Evolutionary conservation across 1,140 invertebrate genomes (phyloP), one percentile per base, ranked within the genome.

Genomic region (Amyelois transitella): DNA sequence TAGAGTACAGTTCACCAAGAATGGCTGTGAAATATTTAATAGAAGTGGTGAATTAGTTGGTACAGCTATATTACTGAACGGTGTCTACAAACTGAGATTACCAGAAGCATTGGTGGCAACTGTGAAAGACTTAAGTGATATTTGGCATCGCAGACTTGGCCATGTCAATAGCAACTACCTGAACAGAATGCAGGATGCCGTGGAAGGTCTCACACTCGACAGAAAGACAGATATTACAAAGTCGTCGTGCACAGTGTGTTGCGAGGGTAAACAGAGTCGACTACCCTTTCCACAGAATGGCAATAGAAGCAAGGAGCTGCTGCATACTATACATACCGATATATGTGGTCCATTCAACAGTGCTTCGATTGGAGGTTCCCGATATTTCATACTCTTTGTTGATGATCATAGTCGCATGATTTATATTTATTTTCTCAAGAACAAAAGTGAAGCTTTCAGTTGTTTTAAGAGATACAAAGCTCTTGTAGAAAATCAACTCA

Each of bases 381-480:
- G 43, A 43, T 43, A 43, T 43, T 43, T 12, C 14, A 43, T 43
- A 17, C n/a, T 43, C n/a, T 43, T 43, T 43, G 43, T n/a, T 17
- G 14, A n/a, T n/a, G n/a, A n/a, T n/a, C n/a, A n/a, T n/a, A n/a
- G n/a, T n/a, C n/a, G n/a, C n/a, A n/a, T n/a, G 43, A n/a, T 17
- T 17, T 43, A 43, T n/a, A 43, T 43, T 43, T 43, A 43, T n/a
- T 6, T n/a, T n/a, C n/a, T n/a, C n/a, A n/a, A n/a, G n/a, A n/a
- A n/a, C n/a, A n/a, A n/a, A n/a, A n/a, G n/a, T n/a, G n/a, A 43
- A 17, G 43, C 43, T 14, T 17, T 12, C 6, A 43, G 14, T 14
- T 43, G 43, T 43, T 43, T 43, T 43, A 12, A 66, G 57, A 12
- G 59, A 38, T 75, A 62, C 55, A 66, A 56, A 56, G 49, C 49